phyloP scores from a whole-genome alignment of 2,113 vertebrate genomes.

The Alethe diademata region DNA sequence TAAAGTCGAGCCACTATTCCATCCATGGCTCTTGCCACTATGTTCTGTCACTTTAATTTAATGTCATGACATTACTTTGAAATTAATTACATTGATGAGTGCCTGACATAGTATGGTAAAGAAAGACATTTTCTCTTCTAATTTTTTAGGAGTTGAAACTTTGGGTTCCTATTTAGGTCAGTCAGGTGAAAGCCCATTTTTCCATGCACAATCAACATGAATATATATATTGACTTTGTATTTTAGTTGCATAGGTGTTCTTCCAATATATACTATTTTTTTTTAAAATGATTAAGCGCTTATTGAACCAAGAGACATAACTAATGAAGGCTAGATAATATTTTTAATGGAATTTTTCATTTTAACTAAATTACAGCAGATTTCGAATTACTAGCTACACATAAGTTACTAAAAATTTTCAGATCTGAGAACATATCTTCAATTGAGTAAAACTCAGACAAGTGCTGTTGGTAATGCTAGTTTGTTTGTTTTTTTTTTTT shows the following conservation, averaged over 20 bases:
- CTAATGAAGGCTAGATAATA: neutral
- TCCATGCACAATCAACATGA: neutral
- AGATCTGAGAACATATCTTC: neutral
- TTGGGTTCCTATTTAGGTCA: neutral
- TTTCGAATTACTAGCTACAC: neutral
- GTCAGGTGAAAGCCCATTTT: neutral
- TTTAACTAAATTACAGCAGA: neutral
- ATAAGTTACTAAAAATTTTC: neutral
- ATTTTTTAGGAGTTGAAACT: neutral
- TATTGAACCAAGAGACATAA: neutral
- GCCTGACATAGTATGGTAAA: neutral
- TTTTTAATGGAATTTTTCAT: neutral
- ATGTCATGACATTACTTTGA: neutral
- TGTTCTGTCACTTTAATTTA: neutral
- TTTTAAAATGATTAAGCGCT: neutral
- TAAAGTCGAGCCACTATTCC: neutral
- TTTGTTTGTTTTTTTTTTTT: neutral
- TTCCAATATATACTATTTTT: neutral
- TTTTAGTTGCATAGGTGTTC: neutral
- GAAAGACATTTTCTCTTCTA: neutral
- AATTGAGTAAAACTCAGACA: neutral
- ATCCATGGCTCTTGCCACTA: fast-evolving
- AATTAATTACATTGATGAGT: neutral
- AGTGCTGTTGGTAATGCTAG: neutral
- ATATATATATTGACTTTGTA: neutral